Evolutionary conservation across 2,888 invertebrate genomes (phyloP).

Genomic region (Sturmia bella): DNA sequence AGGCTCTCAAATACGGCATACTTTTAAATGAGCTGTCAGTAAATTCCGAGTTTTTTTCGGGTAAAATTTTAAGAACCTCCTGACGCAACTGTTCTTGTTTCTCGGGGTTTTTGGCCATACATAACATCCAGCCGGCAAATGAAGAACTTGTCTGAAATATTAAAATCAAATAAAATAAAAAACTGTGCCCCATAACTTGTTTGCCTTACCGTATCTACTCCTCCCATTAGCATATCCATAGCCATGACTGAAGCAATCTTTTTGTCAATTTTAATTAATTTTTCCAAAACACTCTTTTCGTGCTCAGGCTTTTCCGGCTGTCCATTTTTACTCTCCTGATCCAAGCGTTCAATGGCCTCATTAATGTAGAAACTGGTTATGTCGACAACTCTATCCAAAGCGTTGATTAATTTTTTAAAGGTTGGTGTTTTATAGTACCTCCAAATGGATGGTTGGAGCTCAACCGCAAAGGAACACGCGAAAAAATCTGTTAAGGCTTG

Average conservation of each 20-base stretch:
- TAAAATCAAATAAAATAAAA: too few relatives aligned
- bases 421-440: constrained; percentile 72
- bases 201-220: constrained; percentile 88
- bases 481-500: constrained; percentile 67
- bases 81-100: constrained; percentile 86
- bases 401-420: constrained; percentile 73
- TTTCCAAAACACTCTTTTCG: constrained; percentile 85
- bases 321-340: constrained; percentile 64
- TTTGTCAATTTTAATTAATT: constrained; percentile 85
- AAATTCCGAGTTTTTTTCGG: constrained; percentile 80
- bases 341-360: constrained; percentile 77
- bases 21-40: constrained; percentile 82
- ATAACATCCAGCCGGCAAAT: constrained; percentile 72
- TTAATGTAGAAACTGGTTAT: constrained; percentile 77
- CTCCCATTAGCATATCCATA: constrained; percentile 87
- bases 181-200: not conserved
- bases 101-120: constrained; percentile 85
- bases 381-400: constrained; percentile 73
- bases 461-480: constrained; percentile 70
- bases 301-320: constrained; percentile 71
- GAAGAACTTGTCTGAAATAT: constrained; percentile 79
- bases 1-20: constrained; percentile 86
- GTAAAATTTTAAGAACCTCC: constrained; percentile 83
- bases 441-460: constrained; percentile 75
- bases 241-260: constrained; percentile 86